These are phyloP conservation scores for Pomacea canaliculata DNA, from an alignment of 2,888 invertebrate genomes.

Conservation along the genomic window DNA sequence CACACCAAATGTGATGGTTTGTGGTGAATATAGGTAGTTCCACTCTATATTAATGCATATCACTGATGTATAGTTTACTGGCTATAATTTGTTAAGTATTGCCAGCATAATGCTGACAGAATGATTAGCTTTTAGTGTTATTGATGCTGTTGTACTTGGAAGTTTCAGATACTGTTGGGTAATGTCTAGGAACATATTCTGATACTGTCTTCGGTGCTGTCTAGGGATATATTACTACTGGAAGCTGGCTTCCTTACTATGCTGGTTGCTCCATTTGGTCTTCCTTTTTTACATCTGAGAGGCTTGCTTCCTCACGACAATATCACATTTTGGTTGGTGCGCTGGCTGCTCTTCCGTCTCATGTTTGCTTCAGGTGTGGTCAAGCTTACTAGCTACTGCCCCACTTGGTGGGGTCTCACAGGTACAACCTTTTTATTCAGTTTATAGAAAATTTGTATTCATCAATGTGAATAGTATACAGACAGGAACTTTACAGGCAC, in stretches of 20 bases:
- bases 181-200: background rate
- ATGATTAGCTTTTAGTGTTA: too few species aligned
- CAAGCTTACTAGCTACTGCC: constrained; percentile 80
- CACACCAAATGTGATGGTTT: too few species aligned
- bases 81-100: too few species aligned
- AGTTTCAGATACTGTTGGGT: too few species aligned
- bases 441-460: too few species aligned
- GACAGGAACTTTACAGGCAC: background rate
- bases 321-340: constrained; percentile 78
- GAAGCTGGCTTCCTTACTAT: constrained; percentile 81
- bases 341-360: constrained; percentile 81
- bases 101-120: too few species aligned
- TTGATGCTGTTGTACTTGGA: too few species aligned
- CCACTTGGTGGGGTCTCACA: constrained; percentile 83
- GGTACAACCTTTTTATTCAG: constrained; percentile 71
- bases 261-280: constrained; percentile 77
- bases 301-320: constrained; percentile 58
- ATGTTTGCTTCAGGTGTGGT: constrained; percentile 81
- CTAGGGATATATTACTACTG: constrained; percentile 80
- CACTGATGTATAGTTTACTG: too few species aligned
- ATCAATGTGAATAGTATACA: background rate
- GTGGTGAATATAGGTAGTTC: too few species aligned
- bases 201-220: background rate
- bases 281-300: constrained; percentile 44
- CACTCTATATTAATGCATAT: too few species aligned